Evolutionary conservation across 2,888 invertebrate genomes (phyloP).

Genomic region (Blastobasis adustella): DNA sequence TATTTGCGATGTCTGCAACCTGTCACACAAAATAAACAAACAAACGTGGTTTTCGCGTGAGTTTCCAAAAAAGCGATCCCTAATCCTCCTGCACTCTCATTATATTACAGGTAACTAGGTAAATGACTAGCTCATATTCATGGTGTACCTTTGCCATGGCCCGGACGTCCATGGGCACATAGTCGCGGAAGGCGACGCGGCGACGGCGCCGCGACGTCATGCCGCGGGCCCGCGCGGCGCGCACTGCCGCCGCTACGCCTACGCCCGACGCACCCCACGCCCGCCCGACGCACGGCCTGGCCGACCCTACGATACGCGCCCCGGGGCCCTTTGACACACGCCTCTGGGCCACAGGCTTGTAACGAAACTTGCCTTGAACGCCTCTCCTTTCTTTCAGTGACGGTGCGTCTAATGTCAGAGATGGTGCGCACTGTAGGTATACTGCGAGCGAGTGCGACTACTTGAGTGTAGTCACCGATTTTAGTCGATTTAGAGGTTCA

Average conservation of each 20-base stretch:
- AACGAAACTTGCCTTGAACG: neutral
- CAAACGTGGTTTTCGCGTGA: too few relatives aligned
- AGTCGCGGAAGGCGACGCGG: slow-evolving; percentile 66
- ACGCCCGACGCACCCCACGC: slow-evolving; percentile 11
- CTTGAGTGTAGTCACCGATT: neutral
- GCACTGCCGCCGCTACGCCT: slow-evolving; percentile 38
- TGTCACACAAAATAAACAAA: too few relatives aligned
- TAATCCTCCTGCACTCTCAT: too few relatives aligned
- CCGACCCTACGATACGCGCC: slow-evolving; percentile 13
- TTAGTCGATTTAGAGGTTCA: neutral
- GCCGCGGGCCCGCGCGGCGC: slow-evolving; percentile 47
- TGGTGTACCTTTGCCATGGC: slow-evolving; percentile 64
- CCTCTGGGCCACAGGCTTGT: neutral
- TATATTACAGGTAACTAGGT: too few relatives aligned
- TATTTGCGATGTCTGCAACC: too few relatives aligned
- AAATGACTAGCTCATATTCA: too few relatives aligned
- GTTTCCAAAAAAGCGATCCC: too few relatives aligned
- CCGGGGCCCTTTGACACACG: slow-evolving; percentile 9
- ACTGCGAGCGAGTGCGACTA: too few relatives aligned
- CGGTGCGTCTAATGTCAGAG: too few relatives aligned
- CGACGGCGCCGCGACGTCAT: slow-evolving; percentile 65
- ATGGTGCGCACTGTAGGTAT: too few relatives aligned
- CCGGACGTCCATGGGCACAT: slow-evolving; percentile 62
- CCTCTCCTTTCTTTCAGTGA: neutral
- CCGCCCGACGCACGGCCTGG: slow-evolving; percentile 6